Percentiles rank a stretch among this genome's conserved stretches.
phyloP scores from a whole-genome alignment of 2,113 vertebrate genomes.

The Antigone vipio region DNA sequence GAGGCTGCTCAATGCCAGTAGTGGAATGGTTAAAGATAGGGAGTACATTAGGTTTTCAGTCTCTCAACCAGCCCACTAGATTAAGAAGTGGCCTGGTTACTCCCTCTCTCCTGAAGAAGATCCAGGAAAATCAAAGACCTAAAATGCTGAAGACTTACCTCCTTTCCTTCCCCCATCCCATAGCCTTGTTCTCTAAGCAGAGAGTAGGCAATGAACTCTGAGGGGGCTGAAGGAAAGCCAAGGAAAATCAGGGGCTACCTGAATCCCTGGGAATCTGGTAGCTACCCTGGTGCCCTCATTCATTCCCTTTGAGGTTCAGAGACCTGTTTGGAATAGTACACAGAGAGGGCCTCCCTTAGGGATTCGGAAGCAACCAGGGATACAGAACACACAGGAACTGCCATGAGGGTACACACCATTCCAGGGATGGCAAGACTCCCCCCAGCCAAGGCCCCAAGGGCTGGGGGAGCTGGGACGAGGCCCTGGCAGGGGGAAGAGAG shows the following conservation, averaged over 20 bases:
- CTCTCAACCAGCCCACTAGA: constrained; percentile 16
- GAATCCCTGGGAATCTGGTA: constrained; percentile 60
- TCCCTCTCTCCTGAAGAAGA: constrained; percentile 45
- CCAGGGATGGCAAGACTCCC: constrained; percentile 49
- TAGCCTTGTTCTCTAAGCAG: constrained; percentile 51
- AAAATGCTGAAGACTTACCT: constrained; percentile 50
- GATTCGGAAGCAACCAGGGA: constrained; percentile 47
- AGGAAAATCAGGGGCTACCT: constrained; percentile 59
- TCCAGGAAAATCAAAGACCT: constrained; percentile 42
- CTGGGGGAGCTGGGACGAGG: constrained; percentile 53
- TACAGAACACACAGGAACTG: constrained; percentile 43
- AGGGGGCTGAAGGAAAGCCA: constrained; percentile 61
- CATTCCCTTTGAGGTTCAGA: constrained; percentile 61
- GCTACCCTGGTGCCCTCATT: constrained; percentile 62
- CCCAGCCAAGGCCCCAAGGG: constrained; percentile 46
- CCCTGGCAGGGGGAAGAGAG: constrained; percentile 52
- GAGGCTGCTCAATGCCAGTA: constrained; percentile 23
- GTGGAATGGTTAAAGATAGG: constrained; percentile 57
- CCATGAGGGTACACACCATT: constrained; percentile 64
- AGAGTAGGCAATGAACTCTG: constrained; percentile 50
- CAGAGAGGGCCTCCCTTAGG: constrained; percentile 45
- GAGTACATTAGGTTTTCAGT: constrained; percentile 11
- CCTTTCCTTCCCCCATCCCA: constrained; percentile 58
- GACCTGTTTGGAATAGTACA: constrained; percentile 62
- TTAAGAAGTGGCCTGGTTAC: constrained; percentile 27